Evolutionary conservation across 2,113 vertebrate genomes (phyloP).

Genomic region (Leucoraja erinaceus): DNA sequence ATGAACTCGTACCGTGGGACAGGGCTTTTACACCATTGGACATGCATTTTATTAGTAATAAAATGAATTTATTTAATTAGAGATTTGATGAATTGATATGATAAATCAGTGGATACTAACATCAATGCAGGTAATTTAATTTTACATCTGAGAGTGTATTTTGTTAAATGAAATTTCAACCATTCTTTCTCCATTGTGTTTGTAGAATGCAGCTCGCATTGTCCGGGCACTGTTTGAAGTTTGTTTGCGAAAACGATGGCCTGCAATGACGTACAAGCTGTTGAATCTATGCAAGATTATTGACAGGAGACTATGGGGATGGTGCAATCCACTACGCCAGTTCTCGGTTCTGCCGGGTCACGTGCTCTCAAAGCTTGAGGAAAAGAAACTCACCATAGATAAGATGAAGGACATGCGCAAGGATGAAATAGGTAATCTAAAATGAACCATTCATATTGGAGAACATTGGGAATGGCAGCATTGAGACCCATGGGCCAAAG

Average conservation of each 20-base stretch:
- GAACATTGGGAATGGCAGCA: not conserved
- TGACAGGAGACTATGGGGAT: constrained; percentile 91
- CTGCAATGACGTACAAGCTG: constrained; percentile 88
- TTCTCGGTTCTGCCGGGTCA: constrained; percentile 73
- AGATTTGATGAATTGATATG: not conserved
- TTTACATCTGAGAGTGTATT: not conserved
- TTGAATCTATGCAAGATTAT: constrained; percentile 93
- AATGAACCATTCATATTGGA: not conserved
- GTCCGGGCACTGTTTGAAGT: constrained; percentile 92
- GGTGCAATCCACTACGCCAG: constrained; percentile 84
- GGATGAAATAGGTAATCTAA: constrained; percentile 82
- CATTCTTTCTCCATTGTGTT: constrained; percentile 40
- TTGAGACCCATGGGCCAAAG: no score
- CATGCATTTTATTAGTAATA: not conserved
- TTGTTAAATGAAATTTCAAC: not conserved
- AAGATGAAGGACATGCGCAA: constrained; percentile 95
- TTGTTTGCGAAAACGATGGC: constrained; percentile 90
- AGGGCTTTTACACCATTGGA: not conserved
- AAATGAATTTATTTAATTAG: not conserved
- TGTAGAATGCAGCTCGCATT: constrained; percentile 91
- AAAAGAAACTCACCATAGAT: constrained; percentile 85
- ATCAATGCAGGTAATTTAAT: not conserved
- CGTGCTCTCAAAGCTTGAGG: constrained; percentile 78
- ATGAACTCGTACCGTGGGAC: no score
- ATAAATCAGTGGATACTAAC: not conserved